These are phyloP conservation scores for Entomobrya multifasciata DNA, from an alignment of 2,888 invertebrate genomes.

Conservation along the genomic window DNA sequence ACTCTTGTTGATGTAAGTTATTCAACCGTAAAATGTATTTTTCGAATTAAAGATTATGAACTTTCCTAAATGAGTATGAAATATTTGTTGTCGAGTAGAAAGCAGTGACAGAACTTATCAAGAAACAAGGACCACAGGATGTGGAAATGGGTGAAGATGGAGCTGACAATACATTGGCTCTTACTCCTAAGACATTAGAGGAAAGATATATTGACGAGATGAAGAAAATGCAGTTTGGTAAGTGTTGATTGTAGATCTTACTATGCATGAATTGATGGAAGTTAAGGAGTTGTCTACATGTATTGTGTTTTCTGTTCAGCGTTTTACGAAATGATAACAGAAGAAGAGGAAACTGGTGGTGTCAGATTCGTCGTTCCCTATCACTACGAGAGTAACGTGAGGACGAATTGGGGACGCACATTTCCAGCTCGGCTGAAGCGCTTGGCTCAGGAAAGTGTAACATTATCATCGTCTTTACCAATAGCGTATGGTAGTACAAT, in stretches of 20 bases:
- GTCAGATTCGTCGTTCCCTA: conserved; percentile 93
- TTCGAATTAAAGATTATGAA: no score
- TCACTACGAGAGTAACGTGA: conserved; percentile 93
- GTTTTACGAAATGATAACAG: conserved; percentile 95
- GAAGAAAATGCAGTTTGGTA: conserved; percentile 94
- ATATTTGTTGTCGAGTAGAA: conserved; percentile 58
- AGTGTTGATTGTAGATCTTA: conserved; percentile 79
- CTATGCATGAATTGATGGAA: no score
- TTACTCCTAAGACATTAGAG: conserved; percentile 85
- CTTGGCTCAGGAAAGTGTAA: conserved; percentile 96
- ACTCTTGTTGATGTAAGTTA: conserved; percentile 81
- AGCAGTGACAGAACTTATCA: conserved; percentile 75
- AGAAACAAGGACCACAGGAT: conserved; percentile 75
- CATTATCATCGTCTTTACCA: conserved; percentile 94
- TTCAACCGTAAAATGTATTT: no score
- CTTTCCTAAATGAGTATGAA: no score
- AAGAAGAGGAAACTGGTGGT: conserved; percentile 86
- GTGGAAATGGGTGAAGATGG: conserved; percentile 77
- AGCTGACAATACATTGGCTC: conserved; percentile 75
- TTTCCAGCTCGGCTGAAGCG: conserved; percentile 94
- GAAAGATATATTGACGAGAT: conserved; percentile 92
- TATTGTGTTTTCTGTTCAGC: no score
- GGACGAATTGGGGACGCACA: conserved; percentile 91
- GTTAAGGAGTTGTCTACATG: no score
- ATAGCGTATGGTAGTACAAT: conserved; percentile 93